Evolutionary conservation across 1,140 invertebrate species (phyloP), one percentile per base, ranked within the genome.

Genomic region (Nixonia krombeini): DNA sequence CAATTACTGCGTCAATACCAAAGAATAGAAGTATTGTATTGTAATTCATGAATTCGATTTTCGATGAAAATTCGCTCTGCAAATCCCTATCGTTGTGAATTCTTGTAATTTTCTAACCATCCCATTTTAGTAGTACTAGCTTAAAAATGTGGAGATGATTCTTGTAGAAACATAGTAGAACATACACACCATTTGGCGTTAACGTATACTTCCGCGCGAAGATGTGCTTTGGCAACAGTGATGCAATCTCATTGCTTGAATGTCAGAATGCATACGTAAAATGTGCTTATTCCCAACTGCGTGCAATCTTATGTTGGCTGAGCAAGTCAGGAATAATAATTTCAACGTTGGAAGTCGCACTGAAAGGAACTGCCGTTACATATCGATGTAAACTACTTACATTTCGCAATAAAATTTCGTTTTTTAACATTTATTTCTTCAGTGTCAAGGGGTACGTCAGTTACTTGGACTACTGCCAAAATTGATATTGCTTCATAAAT

Each of bases 401-500:
- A 44, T 52, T 37, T n/a, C n/a, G n/a, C 45, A 52, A 56, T n/a
- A 2, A 12, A 12, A 15, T 16, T 35, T 10, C 3, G 10, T 31
- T 40, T 25, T 13, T 42, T 28, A n/a, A 51, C 57, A 57, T 61
- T 75, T 72, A 63, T 75, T 73, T 73, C 71, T 73, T 69, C 62
- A 64, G 69, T 61, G 73, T 75, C 73, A 69, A 70, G 59, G 58
- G 66, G 71, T 62, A 55, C 58, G 50, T 69, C 64, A 55, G 58
- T 50, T 55, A 62, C 41, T 50, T 82, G 80, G 78, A 67, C 53
- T 70, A 62, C 42, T 70, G 78, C 80, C 80, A 80, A 75, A 74
- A 50, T 55, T 66, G 50, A 75, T 82, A 82, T 82, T 82, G 75
- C 79, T 76, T 77, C 78, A 80, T 81, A 80, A 81, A 81, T 81